phyloP scores from a whole-genome alignment of 2,888 invertebrate genomes.

The Tetragonula carbonaria region DNA sequence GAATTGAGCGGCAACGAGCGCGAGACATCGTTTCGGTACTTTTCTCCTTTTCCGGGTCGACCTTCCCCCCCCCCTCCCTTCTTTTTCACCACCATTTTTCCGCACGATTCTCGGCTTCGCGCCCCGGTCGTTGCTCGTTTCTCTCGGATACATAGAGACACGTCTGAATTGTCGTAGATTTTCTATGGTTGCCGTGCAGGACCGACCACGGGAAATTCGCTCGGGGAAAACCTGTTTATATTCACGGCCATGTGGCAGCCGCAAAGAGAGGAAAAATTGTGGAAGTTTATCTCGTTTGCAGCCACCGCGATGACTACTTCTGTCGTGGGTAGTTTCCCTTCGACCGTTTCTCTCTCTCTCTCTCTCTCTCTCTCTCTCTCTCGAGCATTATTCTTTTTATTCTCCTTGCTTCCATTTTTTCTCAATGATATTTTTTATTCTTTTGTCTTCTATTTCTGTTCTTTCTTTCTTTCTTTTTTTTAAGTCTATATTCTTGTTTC shows the following conservation, averaged over 20 bases:
- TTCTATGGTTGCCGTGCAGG: slow-evolving; percentile 72
- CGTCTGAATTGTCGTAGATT: slow-evolving; percentile 78
- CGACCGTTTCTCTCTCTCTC: not conserved
- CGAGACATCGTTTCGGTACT: slow-evolving; percentile 36
- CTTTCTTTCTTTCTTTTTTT: not conserved
- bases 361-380: not conserved
- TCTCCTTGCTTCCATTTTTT: not conserved
- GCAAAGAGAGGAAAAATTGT: slow-evolving; percentile 70
- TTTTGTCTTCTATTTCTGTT: not conserved
- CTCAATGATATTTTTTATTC: not conserved
- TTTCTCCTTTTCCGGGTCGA: slow-evolving; percentile 35
- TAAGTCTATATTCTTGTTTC: too few species aligned
- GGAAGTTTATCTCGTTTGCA: slow-evolving; percentile 72
- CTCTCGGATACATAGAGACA: slow-evolving; percentile 52
- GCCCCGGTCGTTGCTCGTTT: slow-evolving; percentile 44
- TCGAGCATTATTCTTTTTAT: not conserved
- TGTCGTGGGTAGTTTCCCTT: slow-evolving; percentile 44
- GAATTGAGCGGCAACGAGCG: slow-evolving; percentile 71
- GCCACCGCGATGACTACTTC: slow-evolving; percentile 39
- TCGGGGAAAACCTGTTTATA: slow-evolving; percentile 75
- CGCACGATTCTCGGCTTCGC: slow-evolving; percentile 30
- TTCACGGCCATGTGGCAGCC: slow-evolving; percentile 55
- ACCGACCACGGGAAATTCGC: slow-evolving; percentile 53
- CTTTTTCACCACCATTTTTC: slow-evolving; percentile 17
- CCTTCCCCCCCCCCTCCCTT: not conserved